phyloP scores from a whole-genome alignment of 2,113 vertebrate species.

The Nesogale talazaci region DNA sequence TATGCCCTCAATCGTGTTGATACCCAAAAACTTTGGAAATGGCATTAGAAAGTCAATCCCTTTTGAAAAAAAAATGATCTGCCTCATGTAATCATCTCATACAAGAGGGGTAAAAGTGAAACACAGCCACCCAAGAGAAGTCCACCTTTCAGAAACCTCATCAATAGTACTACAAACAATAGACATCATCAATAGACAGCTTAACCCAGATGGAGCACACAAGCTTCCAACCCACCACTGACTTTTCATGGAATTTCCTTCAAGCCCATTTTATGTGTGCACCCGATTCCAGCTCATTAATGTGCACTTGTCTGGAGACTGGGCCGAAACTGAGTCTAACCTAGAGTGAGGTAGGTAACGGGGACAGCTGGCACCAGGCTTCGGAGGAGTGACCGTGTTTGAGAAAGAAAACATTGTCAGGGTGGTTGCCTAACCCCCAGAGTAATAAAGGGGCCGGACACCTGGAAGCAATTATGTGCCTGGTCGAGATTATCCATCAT shows the following conservation, averaged over 20 bases:
- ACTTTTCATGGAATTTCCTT: slow-evolving; percentile 45
- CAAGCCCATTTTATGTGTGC: slow-evolving; percentile 44
- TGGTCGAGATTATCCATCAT: slow-evolving; percentile 79
- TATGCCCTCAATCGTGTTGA: background rate
- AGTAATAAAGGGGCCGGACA: slow-evolving; percentile 80
- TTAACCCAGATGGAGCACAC: slow-evolving; percentile 61
- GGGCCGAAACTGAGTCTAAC: slow-evolving; percentile 17
- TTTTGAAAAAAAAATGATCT: slow-evolving; percentile 33
- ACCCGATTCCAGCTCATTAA: slow-evolving; percentile 73
- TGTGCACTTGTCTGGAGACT: slow-evolving; percentile 63
- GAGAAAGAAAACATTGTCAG: slow-evolving; percentile 79
- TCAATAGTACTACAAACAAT: background rate
- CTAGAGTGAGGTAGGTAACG: slow-evolving; percentile 60
- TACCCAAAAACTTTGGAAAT: slow-evolving; percentile 31
- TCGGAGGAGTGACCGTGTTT: slow-evolving; percentile 64
- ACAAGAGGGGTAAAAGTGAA: background rate
- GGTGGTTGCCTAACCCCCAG: slow-evolving; percentile 62
- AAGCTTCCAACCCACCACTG: slow-evolving; percentile 31
- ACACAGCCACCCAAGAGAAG: background rate
- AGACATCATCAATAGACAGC: slow-evolving; percentile 46
- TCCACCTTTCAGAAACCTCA: slow-evolving; percentile 30
- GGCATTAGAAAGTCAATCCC: slow-evolving; percentile 3
- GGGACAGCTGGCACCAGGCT: slow-evolving; percentile 61
- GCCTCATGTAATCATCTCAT: background rate
- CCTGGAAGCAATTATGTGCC: slow-evolving; percentile 83